Conservation (phyloP, 2,888 invertebrate genomes). For the Drosophila subquinaria region DNA sequence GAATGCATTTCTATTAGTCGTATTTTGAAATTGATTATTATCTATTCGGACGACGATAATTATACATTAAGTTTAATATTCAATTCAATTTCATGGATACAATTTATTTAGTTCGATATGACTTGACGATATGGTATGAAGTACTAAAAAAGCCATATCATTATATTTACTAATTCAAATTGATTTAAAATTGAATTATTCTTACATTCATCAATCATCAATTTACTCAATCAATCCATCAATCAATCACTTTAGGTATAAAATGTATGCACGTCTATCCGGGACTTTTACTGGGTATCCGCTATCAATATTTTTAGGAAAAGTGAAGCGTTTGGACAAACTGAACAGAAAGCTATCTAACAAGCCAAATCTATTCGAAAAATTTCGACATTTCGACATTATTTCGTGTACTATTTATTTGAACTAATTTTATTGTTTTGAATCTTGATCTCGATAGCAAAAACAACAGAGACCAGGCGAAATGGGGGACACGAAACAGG, state of each 20-base stretch:
- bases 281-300: not conserved
- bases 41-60: not conserved
- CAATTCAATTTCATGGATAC: not conserved
- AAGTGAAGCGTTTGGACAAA: not conserved
- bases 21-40: not conserved
- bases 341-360: not conserved
- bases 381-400: not conserved
- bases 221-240: too few relatives aligned
- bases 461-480: conserved; percentile 92
- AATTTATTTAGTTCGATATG: not conserved
- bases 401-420: conserved; percentile 15
- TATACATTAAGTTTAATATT: not conserved
- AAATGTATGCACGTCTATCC: not conserved
- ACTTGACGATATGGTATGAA: too few relatives aligned
- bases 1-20: not conserved
- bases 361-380: not conserved
- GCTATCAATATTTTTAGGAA: not conserved
- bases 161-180: not conserved
- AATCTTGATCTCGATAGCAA: conserved; percentile 87
- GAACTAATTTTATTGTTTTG: conserved; percentile 37
- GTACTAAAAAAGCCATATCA: too few relatives aligned
- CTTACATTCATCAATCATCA: not conserved
- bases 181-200: not conserved
- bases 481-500: conserved; percentile 90
- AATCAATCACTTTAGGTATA: not conserved